phyloP scores from a whole-genome alignment of 2,113 vertebrate genomes.

The Stomatorhinus ivindoensis region DNA sequence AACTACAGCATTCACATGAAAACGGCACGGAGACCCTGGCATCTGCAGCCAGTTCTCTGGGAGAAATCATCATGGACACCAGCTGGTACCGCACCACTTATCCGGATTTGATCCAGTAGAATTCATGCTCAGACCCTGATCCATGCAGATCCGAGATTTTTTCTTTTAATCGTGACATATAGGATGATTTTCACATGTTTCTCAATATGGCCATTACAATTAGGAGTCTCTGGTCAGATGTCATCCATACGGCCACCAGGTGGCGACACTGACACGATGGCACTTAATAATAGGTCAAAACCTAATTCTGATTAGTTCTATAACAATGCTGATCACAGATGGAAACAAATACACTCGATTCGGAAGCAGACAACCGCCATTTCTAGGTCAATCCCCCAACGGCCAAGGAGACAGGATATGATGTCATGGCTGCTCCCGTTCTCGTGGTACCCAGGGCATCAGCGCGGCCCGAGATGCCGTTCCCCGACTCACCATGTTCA shows the following conservation, averaged over 20 bases:
- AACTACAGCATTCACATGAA: neutral
- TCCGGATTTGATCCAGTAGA: neutral
- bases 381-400: neutral
- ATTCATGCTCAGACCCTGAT: neutral
- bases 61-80: neutral
- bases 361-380: neutral
- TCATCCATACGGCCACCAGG: neutral
- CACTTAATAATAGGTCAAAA: neutral
- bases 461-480: neutral
- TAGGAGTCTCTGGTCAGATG: neutral
- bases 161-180: neutral
- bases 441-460: neutral
- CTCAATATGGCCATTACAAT: neutral
- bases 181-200: neutral
- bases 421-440: neutral
- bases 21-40: neutral
- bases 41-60: neutral
- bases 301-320: neutral
- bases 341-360: neutral
- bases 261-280: neutral
- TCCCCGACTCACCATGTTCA: slow-evolving; percentile 61
- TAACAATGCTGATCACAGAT: neutral
- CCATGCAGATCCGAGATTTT: neutral
- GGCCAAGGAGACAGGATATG: neutral
- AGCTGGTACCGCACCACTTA: neutral